These are phyloP conservation scores for Lagopus muta DNA, from an alignment of 2,113 vertebrate species.

Conservation along the genomic window DNA sequence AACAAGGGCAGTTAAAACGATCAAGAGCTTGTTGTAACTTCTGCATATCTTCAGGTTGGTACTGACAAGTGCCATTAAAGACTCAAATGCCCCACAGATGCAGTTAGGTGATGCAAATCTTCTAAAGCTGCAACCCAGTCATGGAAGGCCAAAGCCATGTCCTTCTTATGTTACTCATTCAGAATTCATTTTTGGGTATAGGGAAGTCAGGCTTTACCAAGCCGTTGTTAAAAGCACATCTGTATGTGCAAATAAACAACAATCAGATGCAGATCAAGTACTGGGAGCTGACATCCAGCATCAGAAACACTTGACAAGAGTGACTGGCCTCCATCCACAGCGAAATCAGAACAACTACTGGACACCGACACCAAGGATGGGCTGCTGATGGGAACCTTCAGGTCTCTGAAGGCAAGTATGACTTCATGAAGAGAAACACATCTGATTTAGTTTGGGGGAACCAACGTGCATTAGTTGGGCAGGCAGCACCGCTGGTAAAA, in stretches of 20 bases:
- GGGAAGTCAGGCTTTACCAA: neutral
- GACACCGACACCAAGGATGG: neutral
- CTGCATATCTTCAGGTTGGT: neutral
- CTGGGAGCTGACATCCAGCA: neutral
- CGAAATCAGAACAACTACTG: neutral
- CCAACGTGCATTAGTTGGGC: neutral
- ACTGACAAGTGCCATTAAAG: neutral
- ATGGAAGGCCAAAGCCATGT: neutral
- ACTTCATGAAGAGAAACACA: neutral
- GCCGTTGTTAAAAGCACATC: neutral
- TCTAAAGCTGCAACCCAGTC: neutral
- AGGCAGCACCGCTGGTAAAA: neutral
- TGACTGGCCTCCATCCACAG: neutral
- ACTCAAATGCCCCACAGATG: neutral
- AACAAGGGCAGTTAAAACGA: neutral
- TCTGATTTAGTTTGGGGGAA: neutral
- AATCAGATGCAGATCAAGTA: neutral
- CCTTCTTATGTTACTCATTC: neutral
- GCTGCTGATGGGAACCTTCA: neutral
- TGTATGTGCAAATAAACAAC: neutral
- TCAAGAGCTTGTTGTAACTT: neutral
- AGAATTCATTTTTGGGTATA: fast-evolving
- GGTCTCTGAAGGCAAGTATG: neutral
- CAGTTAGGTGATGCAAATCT: neutral
- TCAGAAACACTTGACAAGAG: neutral